Conservation (phyloP, 2,797 vertebrate species). For the Hydrocynus forskahlii region DNA sequence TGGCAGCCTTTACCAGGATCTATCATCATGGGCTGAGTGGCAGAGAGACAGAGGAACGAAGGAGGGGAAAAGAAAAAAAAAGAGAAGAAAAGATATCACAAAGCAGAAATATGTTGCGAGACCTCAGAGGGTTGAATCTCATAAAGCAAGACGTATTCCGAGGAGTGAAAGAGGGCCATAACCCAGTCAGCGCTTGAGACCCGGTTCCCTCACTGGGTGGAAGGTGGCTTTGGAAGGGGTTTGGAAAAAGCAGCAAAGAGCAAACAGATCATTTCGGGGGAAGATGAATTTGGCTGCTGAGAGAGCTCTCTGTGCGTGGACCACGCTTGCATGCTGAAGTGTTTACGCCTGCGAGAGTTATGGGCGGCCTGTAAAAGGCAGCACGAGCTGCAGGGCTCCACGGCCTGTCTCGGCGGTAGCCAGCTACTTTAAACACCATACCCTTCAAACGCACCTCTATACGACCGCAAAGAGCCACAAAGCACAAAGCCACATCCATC, state of each 20-base stretch:
- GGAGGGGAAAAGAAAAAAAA: not conserved
- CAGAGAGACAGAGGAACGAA: conserved; percentile 9
- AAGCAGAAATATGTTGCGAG: not conserved
- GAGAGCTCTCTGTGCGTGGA: conserved; percentile 31
- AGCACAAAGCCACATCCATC: not conserved
- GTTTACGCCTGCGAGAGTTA: conserved; percentile 62
- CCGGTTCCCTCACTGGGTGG: conserved; percentile 13
- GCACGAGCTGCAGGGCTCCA: conserved; percentile 17
- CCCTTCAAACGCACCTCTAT: not conserved
- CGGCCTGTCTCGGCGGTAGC: conserved; percentile 47
- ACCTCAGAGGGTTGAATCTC: conserved; percentile 16
- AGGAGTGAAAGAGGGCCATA: conserved; percentile 6
- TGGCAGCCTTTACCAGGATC: conserved; percentile 22
- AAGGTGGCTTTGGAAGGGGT: not conserved
- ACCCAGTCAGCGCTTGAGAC: conserved; percentile 34
- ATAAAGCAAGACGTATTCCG: conserved; percentile 40
- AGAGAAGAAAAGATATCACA: not conserved
- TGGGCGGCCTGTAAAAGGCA: conserved; percentile 46
- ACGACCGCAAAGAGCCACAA: not conserved
- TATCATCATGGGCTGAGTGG: not conserved
- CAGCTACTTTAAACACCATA: conserved; percentile 45
- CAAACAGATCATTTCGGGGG: conserved; percentile 46
- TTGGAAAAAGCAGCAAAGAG: conserved; percentile 39
- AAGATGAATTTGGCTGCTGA: conserved; percentile 55
- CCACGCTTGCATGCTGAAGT: conserved; percentile 43